phyloP scores from a whole-genome alignment of 2,797 vertebrate species.

The Sphenodon punctatus region DNA sequence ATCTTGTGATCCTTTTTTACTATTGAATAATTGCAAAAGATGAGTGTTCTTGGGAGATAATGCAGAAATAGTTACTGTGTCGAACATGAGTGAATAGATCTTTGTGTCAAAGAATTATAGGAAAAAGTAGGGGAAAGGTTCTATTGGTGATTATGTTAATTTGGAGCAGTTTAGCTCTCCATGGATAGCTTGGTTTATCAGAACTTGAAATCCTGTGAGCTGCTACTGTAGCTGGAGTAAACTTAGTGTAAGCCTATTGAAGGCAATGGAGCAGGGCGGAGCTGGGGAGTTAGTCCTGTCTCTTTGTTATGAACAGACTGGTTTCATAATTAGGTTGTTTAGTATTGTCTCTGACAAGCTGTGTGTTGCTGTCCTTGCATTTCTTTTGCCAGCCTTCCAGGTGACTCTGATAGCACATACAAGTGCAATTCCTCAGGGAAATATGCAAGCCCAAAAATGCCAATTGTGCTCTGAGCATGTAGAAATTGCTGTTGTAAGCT shows the following conservation, averaged over 20 bases:
- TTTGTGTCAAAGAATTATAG: rapidly evolving
- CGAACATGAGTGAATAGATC: background rate
- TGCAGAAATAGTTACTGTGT: background rate
- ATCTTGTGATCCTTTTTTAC: background rate
- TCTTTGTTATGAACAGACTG: rapidly evolving
- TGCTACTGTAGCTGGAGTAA: background rate
- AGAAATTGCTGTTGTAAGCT: background rate
- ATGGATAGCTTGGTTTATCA: no score
- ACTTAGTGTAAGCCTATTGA: background rate
- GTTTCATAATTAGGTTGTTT: no score
- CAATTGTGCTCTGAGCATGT: background rate
- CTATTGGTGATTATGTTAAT: rapidly evolving
- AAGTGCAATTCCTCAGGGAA: background rate
- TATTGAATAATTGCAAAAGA: background rate
- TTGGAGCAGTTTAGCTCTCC: rapidly evolving
- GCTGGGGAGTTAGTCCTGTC: no score
- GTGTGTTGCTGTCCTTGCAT: background rate
- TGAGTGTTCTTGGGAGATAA: background rate
- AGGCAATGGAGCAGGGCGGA: background rate
- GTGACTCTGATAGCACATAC: background rate
- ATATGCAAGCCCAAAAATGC: background rate
- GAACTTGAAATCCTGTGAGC: no score
- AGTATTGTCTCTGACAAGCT: no score
- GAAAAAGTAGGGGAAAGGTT: rapidly evolving
- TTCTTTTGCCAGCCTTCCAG: background rate